phyloP scores from a whole-genome alignment of 2,797 vertebrate genomes.

The Lacerta bilineata region DNA sequence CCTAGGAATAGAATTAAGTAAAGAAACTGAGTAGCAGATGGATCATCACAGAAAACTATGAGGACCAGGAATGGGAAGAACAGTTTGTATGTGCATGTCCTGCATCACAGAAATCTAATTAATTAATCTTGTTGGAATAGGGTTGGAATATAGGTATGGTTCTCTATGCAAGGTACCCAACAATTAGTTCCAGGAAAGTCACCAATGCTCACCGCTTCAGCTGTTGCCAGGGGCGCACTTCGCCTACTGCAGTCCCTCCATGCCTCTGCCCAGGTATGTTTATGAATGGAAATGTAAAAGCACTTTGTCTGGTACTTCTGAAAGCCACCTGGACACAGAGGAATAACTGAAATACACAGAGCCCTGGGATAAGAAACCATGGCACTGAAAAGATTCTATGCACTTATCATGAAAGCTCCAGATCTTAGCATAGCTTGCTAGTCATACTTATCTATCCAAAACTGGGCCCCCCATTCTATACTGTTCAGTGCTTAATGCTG shows the following conservation, averaged over 20 bases:
- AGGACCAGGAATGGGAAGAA: background rate
- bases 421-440: background rate
- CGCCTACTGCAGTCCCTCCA: constrained; percentile 1
- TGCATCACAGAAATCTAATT: background rate
- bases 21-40: background rate
- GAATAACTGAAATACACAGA: constrained; percentile 25
- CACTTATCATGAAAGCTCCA: background rate
- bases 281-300: constrained; percentile 56
- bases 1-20: background rate
- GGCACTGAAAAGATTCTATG: background rate
- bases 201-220: constrained; percentile 32
- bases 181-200: background rate
- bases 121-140: no score
- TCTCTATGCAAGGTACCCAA: background rate
- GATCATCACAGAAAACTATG: background rate
- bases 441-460: background rate
- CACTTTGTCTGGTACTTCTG: constrained; percentile 64
- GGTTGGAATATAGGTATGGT: no score
- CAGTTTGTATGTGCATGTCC: background rate
- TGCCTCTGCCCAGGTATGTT: constrained; percentile 57
- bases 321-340: constrained; percentile 61
- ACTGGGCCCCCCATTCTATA: no score
- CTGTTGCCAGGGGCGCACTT: constrained; percentile 55
- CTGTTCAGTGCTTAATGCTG: background rate
- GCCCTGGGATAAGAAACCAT: background rate